Base-by-base conservation (phyloP, 2,113 vertebrate genomes). In the Anguilla rostrata region DNA sequence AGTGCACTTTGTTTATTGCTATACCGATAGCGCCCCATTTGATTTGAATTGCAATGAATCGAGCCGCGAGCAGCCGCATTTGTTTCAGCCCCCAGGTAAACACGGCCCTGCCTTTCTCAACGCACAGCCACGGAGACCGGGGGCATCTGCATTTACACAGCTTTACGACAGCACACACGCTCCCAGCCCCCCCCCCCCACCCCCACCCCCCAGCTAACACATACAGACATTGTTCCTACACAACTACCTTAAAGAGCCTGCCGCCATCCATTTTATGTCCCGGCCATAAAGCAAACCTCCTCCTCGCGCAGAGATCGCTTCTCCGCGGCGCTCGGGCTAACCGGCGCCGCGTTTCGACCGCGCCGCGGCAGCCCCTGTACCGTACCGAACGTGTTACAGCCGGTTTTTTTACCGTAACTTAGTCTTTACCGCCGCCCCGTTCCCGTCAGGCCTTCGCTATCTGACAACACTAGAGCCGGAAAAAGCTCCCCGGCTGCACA, bases 31-130 rank as follows among this genome's bases (percentile, higher is more conserved):
- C 1, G 60, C 60, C 60, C 60, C 60, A 66, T 66, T 66, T 66
- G 60, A 26, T 22, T 66, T 66, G 60, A 66, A 66, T 26, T 66
- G 60, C 18, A 66, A 26, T 26, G 18, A 1, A 66, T 26, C 22
- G 60, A 66, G 4, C 5, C 34, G n/a, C 34, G 6, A 75, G n/a
- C 34, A 9, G 11, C 14, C 9, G 8, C n/a, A 12, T 34, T 34
- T 75, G 26, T 34, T n/a, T 26, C n/a, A 75, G 71, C 71, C 71
- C 71, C 71, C 71, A 75, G 71, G 71, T 75, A 75, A 75, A 75
- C 71, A 75, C 29, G 34, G 71, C 3, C 71, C 1, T n/a, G 71
- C 71, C 71, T 75, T 14, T 66, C 60, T 66, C 14, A n/a, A n/a
- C 71, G n/a, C 71, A 75, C 71, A 75, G 1, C 3, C 71, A n/a